phyloP scores from a whole-genome alignment of 2,888 invertebrate genomes.

The Volucella bombylans region DNA sequence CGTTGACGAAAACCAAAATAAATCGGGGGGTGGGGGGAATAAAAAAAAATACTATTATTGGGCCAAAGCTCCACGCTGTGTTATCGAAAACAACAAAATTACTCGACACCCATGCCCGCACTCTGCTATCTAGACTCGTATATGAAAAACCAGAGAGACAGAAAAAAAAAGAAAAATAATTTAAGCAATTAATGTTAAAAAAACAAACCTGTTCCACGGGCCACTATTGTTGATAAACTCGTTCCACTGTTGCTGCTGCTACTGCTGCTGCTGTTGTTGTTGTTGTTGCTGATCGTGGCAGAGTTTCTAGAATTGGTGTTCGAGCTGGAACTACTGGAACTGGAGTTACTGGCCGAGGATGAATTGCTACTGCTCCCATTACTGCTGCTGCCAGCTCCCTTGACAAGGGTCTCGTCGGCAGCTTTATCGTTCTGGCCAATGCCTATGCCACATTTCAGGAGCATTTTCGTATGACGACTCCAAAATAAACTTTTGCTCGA shows the following conservation, averaged over 20 bases:
- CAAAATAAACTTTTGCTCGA: constrained; percentile 34
- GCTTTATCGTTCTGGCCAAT: no score
- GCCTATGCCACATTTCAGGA: constrained; percentile 60
- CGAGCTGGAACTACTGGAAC: constrained; percentile 52
- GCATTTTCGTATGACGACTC: constrained; percentile 50
- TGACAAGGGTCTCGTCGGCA: constrained; percentile 31
- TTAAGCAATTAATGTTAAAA: constrained; percentile 58
- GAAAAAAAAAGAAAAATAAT: constrained; percentile 29
- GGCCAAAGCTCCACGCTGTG: neutral
- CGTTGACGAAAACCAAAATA: neutral
- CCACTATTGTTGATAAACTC: constrained; percentile 63
- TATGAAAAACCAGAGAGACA: neutral
- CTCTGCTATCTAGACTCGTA: neutral
- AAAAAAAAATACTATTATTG: constrained; percentile 24
- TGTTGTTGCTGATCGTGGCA: constrained; percentile 12
- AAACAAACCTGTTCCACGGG: constrained; percentile 73
- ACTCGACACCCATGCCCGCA: constrained; percentile 6
- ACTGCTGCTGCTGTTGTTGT: neutral
- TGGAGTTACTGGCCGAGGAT: constrained; percentile 43
- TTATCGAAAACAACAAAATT: constrained; percentile 24
- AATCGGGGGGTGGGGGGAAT: constrained; percentile 20
- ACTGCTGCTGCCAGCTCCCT: constrained; percentile 37
- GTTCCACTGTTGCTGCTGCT: constrained; percentile 57
- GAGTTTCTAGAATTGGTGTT: constrained; percentile 7
- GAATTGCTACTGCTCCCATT: constrained; percentile 14